phyloP scores from a whole-genome alignment of 2,797 vertebrate species.

The Cyprinella venusta region DNA sequence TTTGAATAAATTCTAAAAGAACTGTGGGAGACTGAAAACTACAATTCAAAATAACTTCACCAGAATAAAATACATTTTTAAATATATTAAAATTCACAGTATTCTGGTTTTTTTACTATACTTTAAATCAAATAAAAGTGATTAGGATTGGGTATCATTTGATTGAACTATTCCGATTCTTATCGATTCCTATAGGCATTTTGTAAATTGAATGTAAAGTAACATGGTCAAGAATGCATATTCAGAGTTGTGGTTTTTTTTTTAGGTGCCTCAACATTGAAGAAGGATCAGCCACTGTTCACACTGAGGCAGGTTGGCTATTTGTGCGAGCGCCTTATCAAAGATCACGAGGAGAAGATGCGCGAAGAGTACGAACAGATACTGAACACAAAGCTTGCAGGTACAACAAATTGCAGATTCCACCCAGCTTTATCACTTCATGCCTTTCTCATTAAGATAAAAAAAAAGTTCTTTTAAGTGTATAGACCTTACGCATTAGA shows the following conservation, averaged over 20 bases:
- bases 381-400: conserved; percentile 92
- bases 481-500: no score
- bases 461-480: no score
- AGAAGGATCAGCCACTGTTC: conserved; percentile 91
- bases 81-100: neutral
- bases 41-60: neutral
- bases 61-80: no score
- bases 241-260: neutral
- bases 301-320: conserved; percentile 90
- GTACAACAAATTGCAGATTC: conserved; percentile 64
- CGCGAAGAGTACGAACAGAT: conserved; percentile 93
- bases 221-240: neutral
- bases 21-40: no score
- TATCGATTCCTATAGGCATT: neutral
- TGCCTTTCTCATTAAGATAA: neutral
- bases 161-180: no score
- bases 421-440: neutral
- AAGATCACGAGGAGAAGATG: conserved; percentile 93
- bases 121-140: neutral
- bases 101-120: neutral
- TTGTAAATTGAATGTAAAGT: neutral
- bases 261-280: conserved; percentile 79
- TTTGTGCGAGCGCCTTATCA: conserved; percentile 90
- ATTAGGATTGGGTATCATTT: neutral
- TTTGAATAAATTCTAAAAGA: no score